Base-by-base conservation (phyloP, 1,140 invertebrate species). In the Drosophila asahinai region DNA sequence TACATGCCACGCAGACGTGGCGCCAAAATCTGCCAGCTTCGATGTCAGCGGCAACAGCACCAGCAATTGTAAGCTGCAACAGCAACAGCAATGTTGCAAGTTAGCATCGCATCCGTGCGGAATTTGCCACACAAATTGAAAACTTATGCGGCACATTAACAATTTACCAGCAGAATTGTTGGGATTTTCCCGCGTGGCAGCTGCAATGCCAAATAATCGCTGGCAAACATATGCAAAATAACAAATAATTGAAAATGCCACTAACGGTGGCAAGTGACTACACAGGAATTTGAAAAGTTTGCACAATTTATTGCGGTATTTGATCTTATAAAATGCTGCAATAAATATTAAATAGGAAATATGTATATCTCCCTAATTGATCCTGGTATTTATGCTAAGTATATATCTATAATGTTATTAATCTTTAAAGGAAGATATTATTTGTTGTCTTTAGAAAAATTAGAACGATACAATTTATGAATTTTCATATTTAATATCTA, bases 71-170 rank as follows among this genome's bases (percentile, higher is more conserved):
- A 22, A 57, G 27, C 70, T 33, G 36, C 36, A 59, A 30, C 22
- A 49, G 15, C 17, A 40, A 22, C 45, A 66, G 30, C 43, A 42
- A 45, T 71, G 66, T 64, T 78, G 83, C 81, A 90, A 81, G 86
- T 62, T 68, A 66, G 58, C 43, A 49, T 52, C 57, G 58, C 43
- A 59, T 52, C 57, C 43, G 64, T 63, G 61, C 74, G 70, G 81
- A 75, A 89, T 89, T 86, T 86, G 78, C 82, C 76, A 75, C 83
- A 86, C 83, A 86, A 86, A 86, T 86, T 86, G 83, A 86, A 86
- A 86, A 86, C 79, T 86, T 86, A 86, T 86, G 83, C 79, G 79
- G 67, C 83, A 70, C 83, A 86, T 86, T 86, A 86, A 86, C 83
- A 86, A 86, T 86, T 86, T 86, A 86, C 81, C 79, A 82, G 67